Conservation (phyloP, 2,888 invertebrate genomes). For the Pachydiplax longipennis region DNA sequence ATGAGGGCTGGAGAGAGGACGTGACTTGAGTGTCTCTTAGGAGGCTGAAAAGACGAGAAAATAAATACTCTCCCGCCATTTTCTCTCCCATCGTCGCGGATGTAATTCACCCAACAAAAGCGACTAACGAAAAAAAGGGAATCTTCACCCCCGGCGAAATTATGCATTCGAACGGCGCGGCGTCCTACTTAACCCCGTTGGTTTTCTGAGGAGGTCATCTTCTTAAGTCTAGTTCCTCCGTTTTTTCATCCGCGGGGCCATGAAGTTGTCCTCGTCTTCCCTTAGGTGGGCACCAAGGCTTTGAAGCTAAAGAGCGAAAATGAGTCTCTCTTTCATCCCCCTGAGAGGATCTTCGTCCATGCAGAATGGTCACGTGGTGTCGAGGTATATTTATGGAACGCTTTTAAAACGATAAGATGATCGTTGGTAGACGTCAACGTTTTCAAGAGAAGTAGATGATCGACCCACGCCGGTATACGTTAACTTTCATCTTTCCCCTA, state of each 20-base stretch:
- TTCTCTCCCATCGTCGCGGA: background rate
- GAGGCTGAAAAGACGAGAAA: background rate
- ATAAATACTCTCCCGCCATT: background rate
- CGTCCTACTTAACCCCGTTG: background rate
- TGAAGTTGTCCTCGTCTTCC: background rate
- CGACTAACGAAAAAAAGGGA: no score
- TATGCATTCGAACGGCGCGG: background rate
- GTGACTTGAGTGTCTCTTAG: background rate
- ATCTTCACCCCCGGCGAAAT: background rate
- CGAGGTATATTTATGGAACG: background rate
- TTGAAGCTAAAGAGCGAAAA: background rate
- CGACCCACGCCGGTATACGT: no score
- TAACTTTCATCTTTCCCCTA: no score
- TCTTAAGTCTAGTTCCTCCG: background rate
- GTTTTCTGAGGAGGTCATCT: background rate
- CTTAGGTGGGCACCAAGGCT: background rate
- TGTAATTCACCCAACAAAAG: no score
- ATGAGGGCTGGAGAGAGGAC: no score
- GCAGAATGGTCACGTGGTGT: background rate
- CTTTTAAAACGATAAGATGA: no score
- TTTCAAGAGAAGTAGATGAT: no score
- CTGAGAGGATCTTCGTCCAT: background rate
- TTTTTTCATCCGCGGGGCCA: background rate
- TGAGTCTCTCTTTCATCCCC: background rate
- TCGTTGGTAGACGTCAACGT: background rate